Percentiles rank a stretch among this genome's conserved stretches.
phyloP scores from a whole-genome alignment of 2,888 invertebrate genomes.

The Sicus ferrugineus region DNA sequence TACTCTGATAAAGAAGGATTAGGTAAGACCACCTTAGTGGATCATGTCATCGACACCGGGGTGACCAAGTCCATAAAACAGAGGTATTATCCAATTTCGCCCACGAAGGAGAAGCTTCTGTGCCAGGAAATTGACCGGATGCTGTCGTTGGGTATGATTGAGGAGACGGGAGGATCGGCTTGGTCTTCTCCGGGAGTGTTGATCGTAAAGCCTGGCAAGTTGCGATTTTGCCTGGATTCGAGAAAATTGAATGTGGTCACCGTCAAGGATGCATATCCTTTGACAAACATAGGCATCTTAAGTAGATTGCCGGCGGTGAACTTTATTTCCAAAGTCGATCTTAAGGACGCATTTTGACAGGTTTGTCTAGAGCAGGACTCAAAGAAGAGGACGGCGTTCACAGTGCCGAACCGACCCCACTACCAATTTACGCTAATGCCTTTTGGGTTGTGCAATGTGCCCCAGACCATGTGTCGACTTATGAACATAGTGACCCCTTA shows the following conservation, averaged over 20 bases:
- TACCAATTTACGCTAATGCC: too few species aligned
- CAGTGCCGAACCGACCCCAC: too few species aligned
- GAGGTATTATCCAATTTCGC: slow-evolving; percentile 26
- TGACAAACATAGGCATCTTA: slow-evolving; percentile 24
- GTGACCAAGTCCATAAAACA: slow-evolving; percentile 27
- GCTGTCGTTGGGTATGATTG: slow-evolving; percentile 43
- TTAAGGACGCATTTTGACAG: too few species aligned
- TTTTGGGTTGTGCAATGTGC: too few species aligned
- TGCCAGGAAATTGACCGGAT: slow-evolving; percentile 34
- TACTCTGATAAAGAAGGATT: slow-evolving; percentile 27
- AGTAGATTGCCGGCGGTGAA: neutral
- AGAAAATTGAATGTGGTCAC: slow-evolving; percentile 29
- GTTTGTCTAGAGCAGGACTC: too few species aligned
- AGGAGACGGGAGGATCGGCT: slow-evolving; percentile 39
- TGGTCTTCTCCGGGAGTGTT: slow-evolving; percentile 30
- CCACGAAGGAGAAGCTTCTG: slow-evolving; percentile 26
- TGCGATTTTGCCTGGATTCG: slow-evolving; percentile 22
- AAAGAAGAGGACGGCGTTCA: too few species aligned
- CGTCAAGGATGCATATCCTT: too few species aligned
- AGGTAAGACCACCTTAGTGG: slow-evolving; percentile 13
- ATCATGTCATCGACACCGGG: slow-evolving; percentile 21
- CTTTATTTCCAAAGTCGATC: too few species aligned
- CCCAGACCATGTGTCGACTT: too few species aligned
- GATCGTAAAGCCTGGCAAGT: slow-evolving; percentile 14
- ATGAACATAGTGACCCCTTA: too few species aligned